phyloP scores from a whole-genome alignment of 2,888 invertebrate genomes.

The Drosophila paucipuncta region DNA sequence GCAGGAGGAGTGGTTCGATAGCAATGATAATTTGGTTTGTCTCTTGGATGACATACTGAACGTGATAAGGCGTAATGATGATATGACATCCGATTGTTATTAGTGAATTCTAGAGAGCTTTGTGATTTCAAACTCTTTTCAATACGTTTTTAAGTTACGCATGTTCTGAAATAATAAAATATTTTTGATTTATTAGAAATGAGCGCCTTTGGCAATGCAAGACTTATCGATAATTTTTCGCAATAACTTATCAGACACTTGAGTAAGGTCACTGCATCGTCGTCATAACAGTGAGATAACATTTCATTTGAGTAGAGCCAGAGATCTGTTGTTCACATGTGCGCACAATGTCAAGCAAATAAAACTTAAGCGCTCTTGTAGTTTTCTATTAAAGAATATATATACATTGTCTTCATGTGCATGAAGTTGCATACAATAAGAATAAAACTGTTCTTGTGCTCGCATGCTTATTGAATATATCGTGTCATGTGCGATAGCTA shows the following conservation, averaged over 20 bases:
- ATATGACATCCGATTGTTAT: constrained; percentile 81
- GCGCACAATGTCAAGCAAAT: not conserved
- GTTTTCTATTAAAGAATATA: not conserved
- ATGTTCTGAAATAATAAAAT: constrained; percentile 22
- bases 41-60: constrained; percentile 89
- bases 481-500: not conserved
- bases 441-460: not conserved
- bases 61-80: constrained; percentile 72
- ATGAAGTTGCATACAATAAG: not conserved
- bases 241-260: not conserved
- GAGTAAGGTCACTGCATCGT: not conserved
- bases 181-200: constrained; percentile 12
- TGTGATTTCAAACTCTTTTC: constrained; percentile 6
- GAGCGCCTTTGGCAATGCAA: not conserved
- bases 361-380: not conserved
- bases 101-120: constrained; percentile 37
- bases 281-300: not conserved
- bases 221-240: not conserved
- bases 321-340: not conserved
- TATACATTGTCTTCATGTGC: not conserved
- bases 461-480: not conserved
- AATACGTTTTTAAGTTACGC: constrained; percentile 7
- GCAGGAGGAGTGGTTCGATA: constrained; percentile 89
- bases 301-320: constrained; percentile 4
- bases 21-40: constrained; percentile 89